phyloP scores from a whole-genome alignment of 2,797 vertebrate genomes.

The Pseudopleuronectes americanus region DNA sequence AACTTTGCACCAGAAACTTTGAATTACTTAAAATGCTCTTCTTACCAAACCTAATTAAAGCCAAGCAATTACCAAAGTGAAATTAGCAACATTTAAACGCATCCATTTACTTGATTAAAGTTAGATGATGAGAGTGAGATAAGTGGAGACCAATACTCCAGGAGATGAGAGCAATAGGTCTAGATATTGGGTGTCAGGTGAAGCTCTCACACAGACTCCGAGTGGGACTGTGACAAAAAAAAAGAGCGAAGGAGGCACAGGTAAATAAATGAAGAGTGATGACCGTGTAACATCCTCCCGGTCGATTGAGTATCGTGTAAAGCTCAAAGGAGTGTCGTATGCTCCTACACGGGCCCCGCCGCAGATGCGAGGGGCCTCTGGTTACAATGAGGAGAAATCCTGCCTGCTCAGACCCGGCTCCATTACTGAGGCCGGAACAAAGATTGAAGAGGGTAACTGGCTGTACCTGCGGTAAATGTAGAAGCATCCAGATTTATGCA shows the following conservation, averaged over 20 bases:
- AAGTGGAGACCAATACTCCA: conserved; percentile 80
- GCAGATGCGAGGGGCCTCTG: conserved; percentile 74
- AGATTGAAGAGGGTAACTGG: conserved; percentile 58
- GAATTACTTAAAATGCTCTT: conserved; percentile 80
- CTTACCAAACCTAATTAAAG: conserved; percentile 85
- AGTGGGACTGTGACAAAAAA: conserved; percentile 60
- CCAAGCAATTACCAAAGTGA: conserved; percentile 83
- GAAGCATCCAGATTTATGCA: conserved; percentile 73
- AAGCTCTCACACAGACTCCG: conserved; percentile 47
- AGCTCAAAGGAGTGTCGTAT: conserved; percentile 76
- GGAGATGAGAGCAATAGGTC: conserved; percentile 82
- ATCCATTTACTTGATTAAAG: conserved; percentile 88
- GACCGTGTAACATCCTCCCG: conserved; percentile 77
- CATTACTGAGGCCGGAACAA: conserved; percentile 72
- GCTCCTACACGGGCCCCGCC: conserved; percentile 62
- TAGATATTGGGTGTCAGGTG: conserved; percentile 81
- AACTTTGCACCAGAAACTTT: conserved; percentile 72
- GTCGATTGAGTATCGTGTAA: conserved; percentile 84
- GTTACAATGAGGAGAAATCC: conserved; percentile 81
- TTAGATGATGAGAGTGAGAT: conserved; percentile 85
- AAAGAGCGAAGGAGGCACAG: conserved; percentile 69
- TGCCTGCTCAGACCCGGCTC: conserved; percentile 67
- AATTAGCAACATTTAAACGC: conserved; percentile 86
- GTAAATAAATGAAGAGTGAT: conserved; percentile 86
- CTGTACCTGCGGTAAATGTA: conserved; percentile 62